phyloP scores from a whole-genome alignment of 2,113 vertebrate genomes.

The Coregonus clupeaformis region DNA sequence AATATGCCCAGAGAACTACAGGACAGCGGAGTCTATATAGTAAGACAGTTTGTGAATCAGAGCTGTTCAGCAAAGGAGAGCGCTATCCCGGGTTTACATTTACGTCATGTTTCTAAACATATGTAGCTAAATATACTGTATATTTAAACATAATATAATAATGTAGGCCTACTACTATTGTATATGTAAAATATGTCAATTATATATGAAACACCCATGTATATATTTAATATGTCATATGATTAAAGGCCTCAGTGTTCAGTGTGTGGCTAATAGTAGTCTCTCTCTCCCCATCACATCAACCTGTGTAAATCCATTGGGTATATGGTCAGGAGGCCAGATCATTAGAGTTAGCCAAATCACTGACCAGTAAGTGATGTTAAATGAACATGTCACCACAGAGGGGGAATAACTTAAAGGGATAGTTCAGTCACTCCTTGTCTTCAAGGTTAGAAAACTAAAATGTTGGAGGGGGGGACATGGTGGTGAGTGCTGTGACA shows the following conservation, averaged over 20 bases:
- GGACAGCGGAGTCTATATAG: too few relatives aligned
- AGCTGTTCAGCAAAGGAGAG: neutral
- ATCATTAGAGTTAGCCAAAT: neutral
- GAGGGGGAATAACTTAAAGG: neutral
- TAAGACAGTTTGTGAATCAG: too few relatives aligned
- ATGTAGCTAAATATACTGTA: neutral
- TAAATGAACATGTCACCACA: neutral
- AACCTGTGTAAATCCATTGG: neutral
- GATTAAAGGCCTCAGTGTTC: too few relatives aligned
- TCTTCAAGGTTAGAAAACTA: too few relatives aligned
- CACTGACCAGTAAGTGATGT: constrained; percentile 4
- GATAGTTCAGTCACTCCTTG: too few relatives aligned
- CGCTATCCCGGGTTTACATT: neutral
- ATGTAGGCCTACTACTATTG: neutral
- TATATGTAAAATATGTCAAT: neutral
- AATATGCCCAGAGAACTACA: neutral
- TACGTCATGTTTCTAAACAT: neutral
- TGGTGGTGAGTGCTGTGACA: neutral
- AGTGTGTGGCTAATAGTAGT: too few relatives aligned
- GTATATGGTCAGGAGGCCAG: neutral
- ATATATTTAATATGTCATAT: neutral
- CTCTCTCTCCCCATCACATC: neutral
- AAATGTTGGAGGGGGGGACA: neutral
- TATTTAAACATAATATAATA: too few relatives aligned
- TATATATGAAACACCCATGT: neutral